These are phyloP conservation scores for Aleiodes alternator DNA, from an alignment of 2,888 invertebrate genomes.

Conservation along the genomic window DNA sequence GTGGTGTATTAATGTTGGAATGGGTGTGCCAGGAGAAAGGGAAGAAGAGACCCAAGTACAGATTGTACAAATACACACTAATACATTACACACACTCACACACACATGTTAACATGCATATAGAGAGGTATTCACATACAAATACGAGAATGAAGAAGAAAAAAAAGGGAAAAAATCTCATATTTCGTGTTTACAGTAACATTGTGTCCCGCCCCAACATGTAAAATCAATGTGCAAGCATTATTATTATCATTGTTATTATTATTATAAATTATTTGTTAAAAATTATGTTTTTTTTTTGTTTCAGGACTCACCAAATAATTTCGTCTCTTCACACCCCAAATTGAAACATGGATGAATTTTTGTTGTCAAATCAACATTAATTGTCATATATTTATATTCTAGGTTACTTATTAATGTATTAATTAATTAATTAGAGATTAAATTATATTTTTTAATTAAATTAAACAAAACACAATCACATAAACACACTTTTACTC, in stretches of 20 bases:
- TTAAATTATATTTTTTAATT: no score
- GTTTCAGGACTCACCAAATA: background rate
- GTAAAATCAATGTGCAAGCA: constrained; percentile 53
- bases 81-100: constrained; percentile 19
- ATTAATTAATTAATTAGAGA: no score
- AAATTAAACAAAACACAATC: no score
- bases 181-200: constrained; percentile 58
- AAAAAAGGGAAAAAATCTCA: background rate
- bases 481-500: no score
- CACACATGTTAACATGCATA: background rate
- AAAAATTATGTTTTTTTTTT: background rate
- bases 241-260: constrained; percentile 15
- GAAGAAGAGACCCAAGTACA: constrained; percentile 24
- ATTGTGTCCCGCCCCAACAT: constrained; percentile 43
- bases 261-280: background rate
- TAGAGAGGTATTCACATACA: background rate
- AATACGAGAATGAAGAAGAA: background rate
- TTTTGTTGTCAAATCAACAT: background rate
- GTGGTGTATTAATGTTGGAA: constrained; percentile 35
- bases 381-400: no score
- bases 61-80: constrained; percentile 5
- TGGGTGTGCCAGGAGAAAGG: constrained; percentile 54
- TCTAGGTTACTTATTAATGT: no score
- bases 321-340: background rate
- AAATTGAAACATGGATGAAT: no score